Base-by-base conservation (phyloP, 2,113 vertebrate genomes). In the Xyliphius kryptos region DNA sequence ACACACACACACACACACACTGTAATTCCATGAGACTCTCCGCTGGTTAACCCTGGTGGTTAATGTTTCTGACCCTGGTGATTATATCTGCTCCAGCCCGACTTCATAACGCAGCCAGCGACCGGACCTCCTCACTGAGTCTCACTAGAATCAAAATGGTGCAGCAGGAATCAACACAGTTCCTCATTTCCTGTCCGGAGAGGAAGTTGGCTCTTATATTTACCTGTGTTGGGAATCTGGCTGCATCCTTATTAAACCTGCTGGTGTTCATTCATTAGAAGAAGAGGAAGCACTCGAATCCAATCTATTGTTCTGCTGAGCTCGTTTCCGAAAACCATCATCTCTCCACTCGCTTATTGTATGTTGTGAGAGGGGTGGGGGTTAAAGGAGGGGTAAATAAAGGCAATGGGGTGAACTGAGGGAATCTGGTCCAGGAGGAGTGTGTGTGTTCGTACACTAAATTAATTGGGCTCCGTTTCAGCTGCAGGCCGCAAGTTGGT, bases 241-340 rank as follows among this genome's bases (percentile, higher is more conserved):
- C 54, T 54, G 22, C 15, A 46, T 58, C 48, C 55, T 44, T 54
- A 47, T 41, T 17, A 57, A 70, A 70, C 60, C 64, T 72, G 74
- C 9, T 53, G 68, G 50, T 58, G 47, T 38, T 2, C 60, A 46
- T 75, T 79, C 66, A 74, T 17, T 65, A 74, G 52, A 68, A 61
- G 76, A 68, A 69, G 9, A 40, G 79, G 78, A 85, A 86, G 53
- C 72, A 49, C 65, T 82, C 75, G 65, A 41, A 17, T 14, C 21
- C 58, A 66, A 61, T 73, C 74, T 70, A 74, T 83, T 80, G 77
- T 79, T 61, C 22, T 21, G 70, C 63, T 53, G 26, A 49, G 75
- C 76, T 79, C 76, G 71, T 83, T 86, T 86, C 81, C 82, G 77
- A 74, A 75, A 77, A 63, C 50, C 56, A 73, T 76, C 61, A 54